Conservation (phyloP, 2,113 vertebrate genomes). For the Anguilla rostrata region DNA sequence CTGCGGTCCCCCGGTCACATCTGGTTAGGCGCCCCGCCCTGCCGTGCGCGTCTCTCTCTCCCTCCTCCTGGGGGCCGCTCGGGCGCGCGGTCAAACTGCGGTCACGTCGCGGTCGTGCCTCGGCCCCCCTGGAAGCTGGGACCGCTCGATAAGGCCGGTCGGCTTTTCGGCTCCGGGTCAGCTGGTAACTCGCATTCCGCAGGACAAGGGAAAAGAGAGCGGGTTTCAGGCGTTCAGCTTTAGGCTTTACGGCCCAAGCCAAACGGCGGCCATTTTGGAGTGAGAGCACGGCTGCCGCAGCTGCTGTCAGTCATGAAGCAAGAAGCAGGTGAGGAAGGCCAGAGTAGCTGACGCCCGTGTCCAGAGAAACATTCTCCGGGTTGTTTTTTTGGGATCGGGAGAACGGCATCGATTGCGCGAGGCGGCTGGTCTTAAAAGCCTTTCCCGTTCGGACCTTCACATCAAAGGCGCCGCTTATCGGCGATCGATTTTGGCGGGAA, state of each 20-base stretch:
- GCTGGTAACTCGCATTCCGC: too few species aligned
- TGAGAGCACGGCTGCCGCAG: too few species aligned
- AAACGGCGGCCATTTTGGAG: too few species aligned
- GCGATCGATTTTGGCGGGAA: neutral
- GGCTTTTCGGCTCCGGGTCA: neutral
- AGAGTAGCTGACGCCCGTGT: too few species aligned
- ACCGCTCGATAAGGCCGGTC: neutral
- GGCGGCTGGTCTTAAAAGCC: neutral
- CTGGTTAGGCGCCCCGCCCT: constrained; percentile 56
- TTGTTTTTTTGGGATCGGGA: neutral
- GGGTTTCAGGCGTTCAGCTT: neutral
- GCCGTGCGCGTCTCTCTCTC: constrained; percentile 53
- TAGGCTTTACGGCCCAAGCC: neutral
- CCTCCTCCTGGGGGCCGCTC: constrained; percentile 51
- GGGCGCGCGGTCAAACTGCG: constrained; percentile 34
- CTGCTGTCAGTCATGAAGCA: too few species aligned
- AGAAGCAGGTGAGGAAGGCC: too few species aligned
- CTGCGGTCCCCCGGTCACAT: constrained; percentile 43
- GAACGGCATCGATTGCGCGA: neutral
- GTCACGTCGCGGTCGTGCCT: too few species aligned
- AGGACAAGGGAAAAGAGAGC: too few species aligned
- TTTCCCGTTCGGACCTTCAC: neutral
- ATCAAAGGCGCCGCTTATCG: neutral
- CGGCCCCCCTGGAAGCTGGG: constrained; percentile 42
- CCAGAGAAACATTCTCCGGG: too few species aligned